phyloP scores from a whole-genome alignment of 2,888 invertebrate genomes.

The Conomelus anceps region DNA sequence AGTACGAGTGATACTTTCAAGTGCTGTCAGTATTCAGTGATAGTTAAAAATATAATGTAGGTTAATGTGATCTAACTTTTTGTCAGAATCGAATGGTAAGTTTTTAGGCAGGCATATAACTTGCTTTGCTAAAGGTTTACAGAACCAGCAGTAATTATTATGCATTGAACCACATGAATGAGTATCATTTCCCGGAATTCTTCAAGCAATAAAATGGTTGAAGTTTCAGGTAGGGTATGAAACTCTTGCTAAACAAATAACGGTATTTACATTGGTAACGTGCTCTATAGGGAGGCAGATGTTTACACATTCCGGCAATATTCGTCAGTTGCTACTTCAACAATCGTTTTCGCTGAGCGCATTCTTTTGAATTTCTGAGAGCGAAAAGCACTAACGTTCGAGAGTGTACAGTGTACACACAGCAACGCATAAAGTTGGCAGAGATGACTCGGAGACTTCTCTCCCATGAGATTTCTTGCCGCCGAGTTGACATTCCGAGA shows the following conservation, averaged over 20 bases:
- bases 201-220: neutral
- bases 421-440: neutral
- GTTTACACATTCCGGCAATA: neutral
- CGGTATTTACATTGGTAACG: neutral
- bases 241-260: neutral
- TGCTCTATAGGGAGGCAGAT: neutral
- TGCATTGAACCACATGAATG: too few species aligned
- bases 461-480: neutral
- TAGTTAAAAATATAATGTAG: too few species aligned
- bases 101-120: too few species aligned
- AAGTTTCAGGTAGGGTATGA: neutral
- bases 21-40: too few species aligned
- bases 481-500: neutral
- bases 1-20: too few species aligned
- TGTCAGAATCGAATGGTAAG: too few species aligned
- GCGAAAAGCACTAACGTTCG: neutral
- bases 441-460: neutral
- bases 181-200: too few species aligned
- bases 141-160: too few species aligned
- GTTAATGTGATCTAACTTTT: too few species aligned
- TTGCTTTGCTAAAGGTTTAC: too few species aligned
- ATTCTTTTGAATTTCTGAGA: neutral
- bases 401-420: neutral
- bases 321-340: neutral
- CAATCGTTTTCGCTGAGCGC: neutral